Evolutionary conservation across 2,888 invertebrate genomes (phyloP), one percentile per base, ranked within the genome.

Genomic region (Microctonus brassicae): DNA sequence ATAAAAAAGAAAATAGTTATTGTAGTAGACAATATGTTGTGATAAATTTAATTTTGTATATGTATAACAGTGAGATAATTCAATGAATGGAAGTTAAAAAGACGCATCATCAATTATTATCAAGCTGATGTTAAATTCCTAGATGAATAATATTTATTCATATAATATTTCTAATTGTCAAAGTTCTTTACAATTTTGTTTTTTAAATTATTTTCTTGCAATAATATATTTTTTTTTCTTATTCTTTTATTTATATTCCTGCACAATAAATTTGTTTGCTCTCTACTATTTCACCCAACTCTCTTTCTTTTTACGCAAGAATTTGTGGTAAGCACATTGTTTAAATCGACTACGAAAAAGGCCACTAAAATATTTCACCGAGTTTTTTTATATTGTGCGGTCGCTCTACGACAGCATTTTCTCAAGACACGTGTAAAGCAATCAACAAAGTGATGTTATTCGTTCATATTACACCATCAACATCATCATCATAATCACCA

Each of bases 331-430:
- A 73, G 67, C 73, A 77, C 70, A 76, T 69, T 47, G 47, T 47
- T 74, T 64, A 72, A 70, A 71, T 75, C 69, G 72, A 74, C 76
- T 75, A 77, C 72, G 47, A 65, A 77, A 77, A 77, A 76, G 76
- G 77, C 77, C 77, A 77, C 75, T 76, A 75, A 77, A 77, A 76
- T 75, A 76, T 74, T 76, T 66, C 55, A 69, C 69, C 65, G 69
- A 73, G 52, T 75, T 62, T 71, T 42, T 64, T 61, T 67, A 5
- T 29, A 29, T 63, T 68, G 26, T 69, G 39, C 52, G 65, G 65
- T 70, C 65, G 39, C 34, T 39, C 20, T 70, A 57, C 66, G 70
- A 53, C 70, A 70, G 70, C 65, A 42, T 52, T 58, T 70, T 66
- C 53, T 68, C 61, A 10, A 5, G 26, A 33, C 26, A 29, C 34